Evolutionary conservation across 2,113 vertebrate species (phyloP).

Genomic region (Egretta garzetta): DNA sequence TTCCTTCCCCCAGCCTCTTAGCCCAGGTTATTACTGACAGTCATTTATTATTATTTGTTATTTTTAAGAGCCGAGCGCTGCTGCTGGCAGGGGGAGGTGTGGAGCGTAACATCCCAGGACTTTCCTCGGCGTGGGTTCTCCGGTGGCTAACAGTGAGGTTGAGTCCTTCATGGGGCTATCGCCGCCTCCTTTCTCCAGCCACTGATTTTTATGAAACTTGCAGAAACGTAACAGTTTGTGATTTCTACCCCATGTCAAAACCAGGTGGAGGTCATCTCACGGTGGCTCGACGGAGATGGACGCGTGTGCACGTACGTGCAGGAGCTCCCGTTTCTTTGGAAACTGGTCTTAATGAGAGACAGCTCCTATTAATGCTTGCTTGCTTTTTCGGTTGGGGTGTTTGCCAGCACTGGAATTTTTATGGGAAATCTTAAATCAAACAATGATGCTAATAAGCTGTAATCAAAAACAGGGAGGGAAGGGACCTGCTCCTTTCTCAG

Average conservation of each 20-base stretch:
- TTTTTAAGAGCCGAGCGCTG: background rate
- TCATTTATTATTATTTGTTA: background rate
- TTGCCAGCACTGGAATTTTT: constrained; percentile 41
- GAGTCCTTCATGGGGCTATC: background rate
- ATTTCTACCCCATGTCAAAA: background rate
- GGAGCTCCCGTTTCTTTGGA: background rate
- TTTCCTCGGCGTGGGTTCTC: background rate
- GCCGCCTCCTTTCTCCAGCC: background rate
- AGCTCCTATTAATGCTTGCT: background rate
- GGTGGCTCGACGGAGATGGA: background rate
- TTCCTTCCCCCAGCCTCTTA: background rate
- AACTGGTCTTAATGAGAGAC: background rate
- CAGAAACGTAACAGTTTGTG: fast-evolving
- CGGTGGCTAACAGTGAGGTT: background rate
- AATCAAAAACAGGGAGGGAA: constrained; percentile 29
- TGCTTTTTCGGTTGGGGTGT: background rate
- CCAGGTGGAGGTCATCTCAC: background rate
- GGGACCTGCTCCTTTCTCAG: background rate
- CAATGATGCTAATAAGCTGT: constrained; percentile 30
- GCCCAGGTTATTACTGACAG: background rate
- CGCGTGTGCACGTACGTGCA: fast-evolving
- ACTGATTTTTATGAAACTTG: background rate
- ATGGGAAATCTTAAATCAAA: constrained; percentile 15
- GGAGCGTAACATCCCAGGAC: background rate
- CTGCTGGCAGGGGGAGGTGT: background rate